These are phyloP conservation scores for Gibbula magus DNA, from an alignment of 2,888 invertebrate species.

Conservation along the genomic window DNA sequence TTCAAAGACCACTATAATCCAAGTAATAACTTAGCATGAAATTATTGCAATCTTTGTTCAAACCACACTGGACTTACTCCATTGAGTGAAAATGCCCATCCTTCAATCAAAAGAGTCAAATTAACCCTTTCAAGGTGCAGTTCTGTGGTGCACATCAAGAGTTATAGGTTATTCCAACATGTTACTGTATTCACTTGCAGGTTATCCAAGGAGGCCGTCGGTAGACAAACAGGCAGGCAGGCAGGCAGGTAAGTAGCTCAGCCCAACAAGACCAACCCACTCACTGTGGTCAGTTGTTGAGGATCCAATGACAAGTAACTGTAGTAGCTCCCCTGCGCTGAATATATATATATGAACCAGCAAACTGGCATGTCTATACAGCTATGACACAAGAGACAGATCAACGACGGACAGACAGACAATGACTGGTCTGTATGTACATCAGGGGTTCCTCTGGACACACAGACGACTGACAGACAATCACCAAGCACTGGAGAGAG, in stretches of 20 bases:
- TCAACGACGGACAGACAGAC: not conserved
- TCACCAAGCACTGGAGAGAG: constrained; percentile 15
- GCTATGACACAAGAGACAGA: no score
- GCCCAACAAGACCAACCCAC: no score
- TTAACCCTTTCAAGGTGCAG: no score
- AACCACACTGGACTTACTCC: not conserved
- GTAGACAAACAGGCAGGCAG: not conserved
- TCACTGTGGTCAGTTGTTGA: no score
- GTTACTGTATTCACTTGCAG: constrained; percentile 3
- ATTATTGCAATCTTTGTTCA: constrained; percentile 21
- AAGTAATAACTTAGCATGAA: constrained; percentile 18
- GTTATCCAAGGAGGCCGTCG: not conserved
- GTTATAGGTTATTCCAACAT: constrained; percentile 6
- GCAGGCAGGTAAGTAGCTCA: not conserved
- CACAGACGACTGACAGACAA: not conserved
- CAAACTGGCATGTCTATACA: no score
- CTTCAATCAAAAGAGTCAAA: not conserved
- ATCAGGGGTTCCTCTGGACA: constrained; percentile 2
- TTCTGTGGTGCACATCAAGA: not conserved
- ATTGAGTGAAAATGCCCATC: constrained; percentile 15
- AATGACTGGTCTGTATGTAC: constrained; percentile 16
- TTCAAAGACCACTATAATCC: constrained; percentile 18
- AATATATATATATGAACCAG: no score
- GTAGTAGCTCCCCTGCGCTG: no score
- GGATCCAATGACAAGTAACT: no score